Conservation (phyloP, 2,113 vertebrate species). For the Ophiodon elongatus region DNA sequence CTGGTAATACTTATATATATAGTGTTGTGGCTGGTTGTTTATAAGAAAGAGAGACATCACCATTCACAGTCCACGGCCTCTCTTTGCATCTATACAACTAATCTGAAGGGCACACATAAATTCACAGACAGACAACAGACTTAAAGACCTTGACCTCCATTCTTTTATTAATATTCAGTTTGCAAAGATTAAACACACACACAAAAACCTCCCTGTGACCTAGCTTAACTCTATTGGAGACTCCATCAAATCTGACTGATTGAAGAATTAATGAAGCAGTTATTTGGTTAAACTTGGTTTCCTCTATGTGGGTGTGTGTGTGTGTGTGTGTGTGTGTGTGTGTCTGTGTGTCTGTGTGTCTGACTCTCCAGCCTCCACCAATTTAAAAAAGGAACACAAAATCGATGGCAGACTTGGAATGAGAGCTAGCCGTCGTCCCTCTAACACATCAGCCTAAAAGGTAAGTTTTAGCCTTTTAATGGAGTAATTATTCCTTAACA, state of each 20-base stretch:
- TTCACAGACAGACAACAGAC: too few relatives aligned
- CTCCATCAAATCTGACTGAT: slow-evolving; percentile 56
- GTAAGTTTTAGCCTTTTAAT: neutral
- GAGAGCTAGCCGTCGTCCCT: slow-evolving; percentile 8
- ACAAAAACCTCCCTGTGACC: neutral
- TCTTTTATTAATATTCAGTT: neutral
- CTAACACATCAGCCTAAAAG: slow-evolving; percentile 5
- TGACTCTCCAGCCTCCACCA: slow-evolving; percentile 16
- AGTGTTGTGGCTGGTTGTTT: neutral
- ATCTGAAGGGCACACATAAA: neutral
- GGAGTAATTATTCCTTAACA: slow-evolving; percentile 33
- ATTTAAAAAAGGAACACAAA: slow-evolving; percentile 40
- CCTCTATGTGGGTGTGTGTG: slow-evolving; percentile 14
- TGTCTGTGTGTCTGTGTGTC: neutral
- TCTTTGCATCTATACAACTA: neutral
- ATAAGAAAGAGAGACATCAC: neutral
- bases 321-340: slow-evolving; percentile 1
- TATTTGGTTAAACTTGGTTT: slow-evolving; percentile 39
- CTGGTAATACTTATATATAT: slow-evolving; percentile 32
- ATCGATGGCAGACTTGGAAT: slow-evolving; percentile 32
- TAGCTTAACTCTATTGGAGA: slow-evolving; percentile 26
- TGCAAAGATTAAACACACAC: neutral
- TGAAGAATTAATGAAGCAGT: slow-evolving; percentile 62
- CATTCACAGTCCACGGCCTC: neutral
- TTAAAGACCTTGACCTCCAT: neutral